Conservation (phyloP, 2,888 invertebrate genomes). For the Caradrina kadenii region DNA sequence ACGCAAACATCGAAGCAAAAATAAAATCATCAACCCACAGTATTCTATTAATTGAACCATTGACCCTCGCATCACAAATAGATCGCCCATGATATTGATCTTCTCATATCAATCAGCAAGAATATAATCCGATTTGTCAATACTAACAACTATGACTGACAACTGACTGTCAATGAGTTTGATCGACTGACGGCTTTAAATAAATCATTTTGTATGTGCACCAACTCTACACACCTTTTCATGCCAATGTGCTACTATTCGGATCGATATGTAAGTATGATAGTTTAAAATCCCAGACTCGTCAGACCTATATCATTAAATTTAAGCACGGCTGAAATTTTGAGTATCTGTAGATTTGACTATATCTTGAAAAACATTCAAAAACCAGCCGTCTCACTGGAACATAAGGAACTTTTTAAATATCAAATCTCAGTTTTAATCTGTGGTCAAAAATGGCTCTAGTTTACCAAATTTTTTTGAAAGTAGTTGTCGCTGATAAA, state of each 20-base stretch:
- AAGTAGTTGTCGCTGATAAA: no score
- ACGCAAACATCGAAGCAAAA: constrained; percentile 6
- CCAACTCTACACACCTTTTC: constrained; percentile 1
- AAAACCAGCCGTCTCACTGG: no score
- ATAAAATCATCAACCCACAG: constrained; percentile 9
- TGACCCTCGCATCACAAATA: constrained; percentile 54
- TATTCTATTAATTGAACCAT: constrained; percentile 21
- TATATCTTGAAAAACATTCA: no score
- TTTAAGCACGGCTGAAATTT: no score
- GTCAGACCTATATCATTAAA: no score
- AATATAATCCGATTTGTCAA: constrained; percentile 53
- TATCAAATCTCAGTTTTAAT: no score
- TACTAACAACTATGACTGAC: constrained; percentile 54
- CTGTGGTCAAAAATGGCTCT: no score
- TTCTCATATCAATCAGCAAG: constrained; percentile 53
- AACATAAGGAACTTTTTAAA: no score
- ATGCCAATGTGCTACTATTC: constrained; percentile 29
- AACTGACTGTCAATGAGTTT: constrained; percentile 64
- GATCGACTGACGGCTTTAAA: constrained; percentile 60
- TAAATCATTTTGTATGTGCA: constrained; percentile 31
- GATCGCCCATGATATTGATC: constrained; percentile 62
- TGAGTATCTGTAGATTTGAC: no score
- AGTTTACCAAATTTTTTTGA: no score
- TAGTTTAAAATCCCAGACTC: no score
- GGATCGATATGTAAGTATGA: neutral